Base-by-base conservation (phyloP, 1,140 invertebrate genomes). In the Chironomus striatipennis region DNA sequence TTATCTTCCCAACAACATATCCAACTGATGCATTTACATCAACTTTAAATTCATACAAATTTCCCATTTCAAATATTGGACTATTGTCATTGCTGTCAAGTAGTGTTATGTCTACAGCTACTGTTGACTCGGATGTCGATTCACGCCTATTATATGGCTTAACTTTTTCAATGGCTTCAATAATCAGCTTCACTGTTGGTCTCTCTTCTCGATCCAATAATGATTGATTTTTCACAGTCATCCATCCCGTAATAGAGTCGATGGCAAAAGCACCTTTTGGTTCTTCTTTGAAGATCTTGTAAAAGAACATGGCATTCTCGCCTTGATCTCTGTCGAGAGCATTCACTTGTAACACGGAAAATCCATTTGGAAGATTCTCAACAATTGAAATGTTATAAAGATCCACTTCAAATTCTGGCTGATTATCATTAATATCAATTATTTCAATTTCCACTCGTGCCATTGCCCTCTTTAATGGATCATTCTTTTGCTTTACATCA, bases 371-470 rank as follows among this genome's bases (percentile, higher is more conserved):
- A 43, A 95, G 83, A 81, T 96, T 95, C 80, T 96, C 93, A 70
- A 95, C 92, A 73, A 96, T 95, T 76, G 92, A 95, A 57, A 96
- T 94, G 77, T 95, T 95, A 79, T 95, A 95, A 76, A 92, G 88
- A 77, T 94, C 92, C 0, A 93, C 91, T 81, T 94, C 93, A 75
- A 96, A 96, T 76, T 93, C 88, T 0, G 93, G 93, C 17, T 91
- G 80, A 81, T 93, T 93, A 79, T 95, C 93, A 78, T 95, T 95
- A 0, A 95, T 79, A 79, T 95, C 93, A 9, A 92, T 78, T 0
- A 95, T 83, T 80, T 93, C 89, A 0, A 95, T 83, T 80, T 94
- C 91, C 0, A 94, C 87, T 75, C 90, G 83, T 0, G 93, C 90
- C 0, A 88, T 81, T 0, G 90, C 88, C 43, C 88, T 88, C 78